These are phyloP conservation scores for Typhlichthys eigenmanni DNA, from an alignment of 2,797 vertebrate genomes.

Conservation along the genomic window DNA sequence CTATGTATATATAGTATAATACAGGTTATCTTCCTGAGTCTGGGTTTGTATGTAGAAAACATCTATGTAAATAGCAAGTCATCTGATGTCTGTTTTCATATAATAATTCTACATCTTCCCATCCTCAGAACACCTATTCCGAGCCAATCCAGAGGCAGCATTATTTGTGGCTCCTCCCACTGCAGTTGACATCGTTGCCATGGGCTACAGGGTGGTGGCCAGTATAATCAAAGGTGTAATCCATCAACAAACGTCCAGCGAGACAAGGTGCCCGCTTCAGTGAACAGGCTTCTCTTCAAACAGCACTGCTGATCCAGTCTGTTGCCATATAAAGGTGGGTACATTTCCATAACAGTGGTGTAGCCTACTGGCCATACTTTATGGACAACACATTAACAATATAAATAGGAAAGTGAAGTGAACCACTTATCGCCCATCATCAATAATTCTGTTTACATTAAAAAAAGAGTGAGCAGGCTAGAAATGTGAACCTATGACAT, in stretches of 20 bases:
- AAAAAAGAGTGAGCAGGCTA: neutral
- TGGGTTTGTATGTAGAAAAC: too few relatives aligned
- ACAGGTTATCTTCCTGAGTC: too few relatives aligned
- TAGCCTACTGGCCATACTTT: too few relatives aligned
- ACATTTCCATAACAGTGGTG: neutral
- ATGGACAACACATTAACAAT: neutral
- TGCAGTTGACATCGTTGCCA: conserved; percentile 72
- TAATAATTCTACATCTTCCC: conserved; percentile 44
- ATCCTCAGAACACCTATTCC: conserved; percentile 74
- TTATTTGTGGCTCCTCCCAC: conserved; percentile 62
- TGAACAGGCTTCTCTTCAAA: conserved; percentile 14
- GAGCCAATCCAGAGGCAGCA: conserved; percentile 65
- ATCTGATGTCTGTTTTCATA: conserved; percentile 23
- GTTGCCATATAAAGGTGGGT: neutral
- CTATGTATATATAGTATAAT: too few relatives aligned
- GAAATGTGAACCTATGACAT: neutral
- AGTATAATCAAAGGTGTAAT: conserved; percentile 4
- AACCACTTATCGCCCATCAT: neutral
- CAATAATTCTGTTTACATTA: neutral
- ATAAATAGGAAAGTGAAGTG: neutral
- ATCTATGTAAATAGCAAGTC: too few relatives aligned
- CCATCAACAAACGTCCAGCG: conserved; percentile 34
- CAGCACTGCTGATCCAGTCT: conserved; percentile 16
- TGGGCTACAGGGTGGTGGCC: conserved; percentile 76
- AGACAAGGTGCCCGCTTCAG: conserved; percentile 31